Evolutionary conservation across 2,113 vertebrate genomes (phyloP), one percentile per base, ranked within the genome.

Genomic region (Nipponia nippon): DNA sequence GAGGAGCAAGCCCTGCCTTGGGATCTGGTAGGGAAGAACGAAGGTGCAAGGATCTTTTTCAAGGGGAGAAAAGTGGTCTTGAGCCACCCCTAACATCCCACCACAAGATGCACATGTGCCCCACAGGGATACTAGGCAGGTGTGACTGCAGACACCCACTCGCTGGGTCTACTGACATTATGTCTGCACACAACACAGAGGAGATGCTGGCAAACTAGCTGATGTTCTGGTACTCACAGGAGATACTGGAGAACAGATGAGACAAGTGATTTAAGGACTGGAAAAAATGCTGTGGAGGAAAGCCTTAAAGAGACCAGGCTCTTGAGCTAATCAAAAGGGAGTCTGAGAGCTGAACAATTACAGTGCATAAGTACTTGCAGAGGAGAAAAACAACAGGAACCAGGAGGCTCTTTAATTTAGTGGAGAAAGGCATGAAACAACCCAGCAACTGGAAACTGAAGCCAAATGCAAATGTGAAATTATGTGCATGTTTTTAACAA

Each of bases 1-100:
- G 94, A 3, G 99, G 99, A 7, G 98, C 75, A 1, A 98, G 76
- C 10, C 86, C 98, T 22, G 98, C 90, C 77, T 95, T 98, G 55
- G 97, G 86, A 81, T 99, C 99, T 99, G 97, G 25, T 50, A 76
- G 53, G 93, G 44, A 63, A 86, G 13, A 87, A 83, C 3, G 2
- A 52, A 83, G 19, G 53, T 11, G 19, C 4, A 75, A 56, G 27
- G 25, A 13, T 16, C 12, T 25, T 47, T 59, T 20, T 8, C 16
- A 63, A 66, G 30, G 32, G 7, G 23, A 65, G 27, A 70, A 69
- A 56, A 88, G 52, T 20, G 4, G 50, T 21, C 53, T 7, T 5
- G 18, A 79, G 38, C 49, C 42, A 44, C 55, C 29, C 25, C 32
- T 21, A 20, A 13, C 3, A 11, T 25, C 72, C 53, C 15, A 6